Evolutionary conservation across 2,888 invertebrate species (phyloP), one percentile per base, ranked within the genome.

Genomic region (Agrochola lota): DNA sequence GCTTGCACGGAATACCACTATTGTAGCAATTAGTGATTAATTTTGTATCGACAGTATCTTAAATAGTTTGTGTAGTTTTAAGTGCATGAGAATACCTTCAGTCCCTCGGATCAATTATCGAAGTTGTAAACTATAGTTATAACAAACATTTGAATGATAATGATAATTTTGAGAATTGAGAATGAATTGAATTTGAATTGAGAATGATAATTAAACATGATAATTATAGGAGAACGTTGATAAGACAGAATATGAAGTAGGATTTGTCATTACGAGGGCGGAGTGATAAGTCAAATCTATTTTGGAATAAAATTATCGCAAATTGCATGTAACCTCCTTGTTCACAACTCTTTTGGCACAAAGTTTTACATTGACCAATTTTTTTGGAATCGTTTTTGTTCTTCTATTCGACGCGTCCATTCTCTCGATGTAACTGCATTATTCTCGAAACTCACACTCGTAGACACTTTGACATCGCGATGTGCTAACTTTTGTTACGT

Each of bases 401-500:
- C 49, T 77, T 67, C 9, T 68, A 57, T 68, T 35, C 23, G 11
- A 30, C 40, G 17, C 4, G 59, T 71, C 52, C 68, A 62, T 69
- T 82, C 20, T 68, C 35, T 52, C 57, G 71, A 30, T 49, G 73
- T 74, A 55, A 82, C 68, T 74, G 60, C 60, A 64, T 82, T 81
- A 70, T 66, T 62, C 62, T 63, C 30, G 69, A 59, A 85, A 81
- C 26, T 67, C 35, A 40, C 5, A 71, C n/a, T n/a, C 55, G 46
- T 35, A 71, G 52, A 49, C 63, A 66, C 49, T 85, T 77, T 57
- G 67, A 66, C 68, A 71, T 63, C 46, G 66, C 26, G 35, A 64
- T 80, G 35, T 66, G 57, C 52, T 52, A 85, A 81, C 73, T 85
- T 81, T 66, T 62, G 57, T 74, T 72, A 77, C 12, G 59, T 62